Evolutionary conservation across 2,888 invertebrate species (phyloP), one percentile per base, ranked within the genome.

Genomic region (Sericinus montela): DNA sequence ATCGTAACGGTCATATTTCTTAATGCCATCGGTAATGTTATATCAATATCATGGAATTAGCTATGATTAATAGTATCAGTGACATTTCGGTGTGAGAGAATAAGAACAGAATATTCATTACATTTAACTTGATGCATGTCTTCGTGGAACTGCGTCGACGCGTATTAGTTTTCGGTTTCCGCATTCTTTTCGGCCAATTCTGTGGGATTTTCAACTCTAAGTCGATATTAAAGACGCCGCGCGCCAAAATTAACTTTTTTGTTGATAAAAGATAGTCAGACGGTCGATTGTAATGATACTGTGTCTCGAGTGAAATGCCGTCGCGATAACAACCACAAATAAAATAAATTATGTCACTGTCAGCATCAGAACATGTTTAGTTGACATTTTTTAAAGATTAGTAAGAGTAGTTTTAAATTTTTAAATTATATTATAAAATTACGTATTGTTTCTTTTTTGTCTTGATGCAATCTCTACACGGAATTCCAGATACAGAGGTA

Each of bases 101-200:
- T 43, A 43, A 48, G 38, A 45, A 1, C 13, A 8, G 44, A 32
- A 43, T 37, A 30, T 13, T 10, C 14, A 39, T 48, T 28, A 28
- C 34, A 43, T 44, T 48, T 44, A 43, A 48, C 38, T 43, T 48
- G 43, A 43, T 48, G 39, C 8, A 48, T 43, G 43, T 32, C 38
- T 48, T 48, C 48, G 25, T 15, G 15, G 48, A 48, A 48, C 29
- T 29, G 15, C n/a, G 14, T n/a, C 32, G 23, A 16, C 25, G 7
- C 13, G 43, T 9, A 13, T 36, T 41, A 41, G 47, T 47, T 41
- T 40, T 48, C 43, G 30, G n/a, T 38, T 43, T 48, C 48, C 48
- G 43, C 48, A 34, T 48, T 38, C 42, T 15, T n/a, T 1, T 10
- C 13, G 8, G 23, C 19, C 13, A 36, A 36, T 42, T 48, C 42